Evolutionary conservation across 2,113 vertebrate genomes (phyloP).

Genomic region (Laterallus jamaicensis): DNA sequence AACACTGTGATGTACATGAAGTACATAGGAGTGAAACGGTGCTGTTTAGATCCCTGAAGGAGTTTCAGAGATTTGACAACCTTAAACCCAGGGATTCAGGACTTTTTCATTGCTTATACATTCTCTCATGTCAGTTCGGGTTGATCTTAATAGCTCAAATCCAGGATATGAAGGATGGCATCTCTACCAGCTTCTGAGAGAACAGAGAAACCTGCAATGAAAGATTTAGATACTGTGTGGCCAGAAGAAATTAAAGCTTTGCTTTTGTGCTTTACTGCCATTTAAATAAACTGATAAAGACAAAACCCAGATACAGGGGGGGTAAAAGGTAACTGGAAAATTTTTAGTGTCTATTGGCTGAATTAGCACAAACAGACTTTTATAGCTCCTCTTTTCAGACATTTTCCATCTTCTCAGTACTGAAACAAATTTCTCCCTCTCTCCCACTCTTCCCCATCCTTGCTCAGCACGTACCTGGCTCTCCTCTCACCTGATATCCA

Average conservation of each 20-base stretch:
- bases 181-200: background rate
- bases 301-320: background rate
- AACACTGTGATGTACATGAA: accelerated
- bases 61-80: conserved; percentile 28
- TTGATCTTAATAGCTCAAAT: background rate
- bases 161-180: background rate
- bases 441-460: background rate
- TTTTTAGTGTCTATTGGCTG: background rate
- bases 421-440: background rate
- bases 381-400: background rate
- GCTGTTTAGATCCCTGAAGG: conserved; percentile 18
- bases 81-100: conserved; percentile 8
- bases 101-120: conserved; percentile 35
- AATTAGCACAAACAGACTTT: background rate
- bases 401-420: background rate
- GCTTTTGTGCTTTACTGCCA: background rate
- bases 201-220: background rate
- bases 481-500: background rate
- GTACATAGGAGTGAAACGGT: accelerated
- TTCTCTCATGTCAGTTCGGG: conserved; percentile 27
- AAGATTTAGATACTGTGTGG: background rate
- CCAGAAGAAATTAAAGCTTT: background rate
- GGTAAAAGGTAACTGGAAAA: background rate
- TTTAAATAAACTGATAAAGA: background rate
- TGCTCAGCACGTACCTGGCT: background rate